phyloP scores from a whole-genome alignment of 2,113 vertebrate species.

The Oryzias melastigma region DNA sequence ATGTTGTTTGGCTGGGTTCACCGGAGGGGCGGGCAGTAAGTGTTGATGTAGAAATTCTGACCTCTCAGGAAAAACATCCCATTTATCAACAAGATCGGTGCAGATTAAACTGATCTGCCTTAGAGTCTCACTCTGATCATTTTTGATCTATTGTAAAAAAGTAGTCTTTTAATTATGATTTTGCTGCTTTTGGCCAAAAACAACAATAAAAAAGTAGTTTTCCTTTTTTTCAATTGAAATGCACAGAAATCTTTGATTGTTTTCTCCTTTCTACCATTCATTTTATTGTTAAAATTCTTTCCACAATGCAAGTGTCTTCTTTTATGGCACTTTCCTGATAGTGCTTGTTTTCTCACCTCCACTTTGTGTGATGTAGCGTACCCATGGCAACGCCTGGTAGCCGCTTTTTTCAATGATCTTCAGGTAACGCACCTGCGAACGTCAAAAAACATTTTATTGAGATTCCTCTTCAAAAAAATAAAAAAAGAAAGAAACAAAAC shows the following conservation, averaged over 20 bases:
- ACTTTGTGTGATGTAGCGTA: slow-evolving; percentile 84
- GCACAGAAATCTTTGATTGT: too few relatives aligned
- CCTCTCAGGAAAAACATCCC: slow-evolving; percentile 17
- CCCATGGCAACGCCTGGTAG: slow-evolving; percentile 83
- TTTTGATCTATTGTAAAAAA: too few relatives aligned
- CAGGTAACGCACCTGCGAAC: slow-evolving; percentile 80
- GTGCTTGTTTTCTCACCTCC: slow-evolving; percentile 74
- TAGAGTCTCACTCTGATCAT: background rate
- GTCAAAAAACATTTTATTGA: slow-evolving; percentile 12
- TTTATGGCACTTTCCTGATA: too few relatives aligned
- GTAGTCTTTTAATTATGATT: too few relatives aligned
- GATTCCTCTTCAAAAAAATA: slow-evolving; percentile 1
- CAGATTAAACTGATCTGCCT: background rate
- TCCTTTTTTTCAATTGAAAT: background rate
- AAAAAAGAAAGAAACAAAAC: background rate
- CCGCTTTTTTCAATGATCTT: slow-evolving; percentile 86
- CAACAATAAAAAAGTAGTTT: too few relatives aligned
- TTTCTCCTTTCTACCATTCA: too few relatives aligned
- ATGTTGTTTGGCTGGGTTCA: slow-evolving; percentile 43
- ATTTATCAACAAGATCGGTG: background rate
- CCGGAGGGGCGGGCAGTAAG: slow-evolving; percentile 32
- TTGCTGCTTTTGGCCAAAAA: too few relatives aligned
- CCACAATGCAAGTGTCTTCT: too few relatives aligned
- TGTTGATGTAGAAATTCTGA: slow-evolving; percentile 24
- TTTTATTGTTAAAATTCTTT: too few relatives aligned